Evolutionary conservation across 2,113 vertebrate genomes (phyloP).

Genomic region (Vulpes ferrilata): DNA sequence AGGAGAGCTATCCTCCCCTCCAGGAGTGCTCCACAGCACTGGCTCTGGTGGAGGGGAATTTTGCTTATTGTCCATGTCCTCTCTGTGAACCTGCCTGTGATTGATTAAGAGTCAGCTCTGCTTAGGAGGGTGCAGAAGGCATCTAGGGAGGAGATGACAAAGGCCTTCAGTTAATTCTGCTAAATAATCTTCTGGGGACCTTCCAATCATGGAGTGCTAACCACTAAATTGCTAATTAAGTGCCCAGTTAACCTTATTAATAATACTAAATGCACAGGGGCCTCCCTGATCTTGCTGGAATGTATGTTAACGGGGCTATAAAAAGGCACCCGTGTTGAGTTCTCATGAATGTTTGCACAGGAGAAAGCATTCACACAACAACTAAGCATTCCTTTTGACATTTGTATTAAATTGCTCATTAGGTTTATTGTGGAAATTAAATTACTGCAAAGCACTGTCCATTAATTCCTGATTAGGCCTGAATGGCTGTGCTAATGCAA

Average conservation of each 20-base stretch:
- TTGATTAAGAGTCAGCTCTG: conserved; percentile 60
- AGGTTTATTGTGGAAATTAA: conserved; percentile 84
- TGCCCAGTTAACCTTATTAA: conserved; percentile 84
- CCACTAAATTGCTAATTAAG: conserved; percentile 83
- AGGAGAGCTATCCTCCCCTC: background rate
- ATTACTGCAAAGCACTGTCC: conserved; percentile 76
- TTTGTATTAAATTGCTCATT: conserved; percentile 85
- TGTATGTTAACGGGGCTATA: conserved; percentile 42
- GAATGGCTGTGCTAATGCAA: conserved; percentile 56
- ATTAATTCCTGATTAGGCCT: conserved; percentile 82
- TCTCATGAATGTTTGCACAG: conserved; percentile 62
- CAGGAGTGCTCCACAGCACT: background rate
- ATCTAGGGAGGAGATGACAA: conserved; percentile 52
- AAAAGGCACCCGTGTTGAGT: conserved; percentile 35
- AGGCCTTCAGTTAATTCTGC: conserved; percentile 79
- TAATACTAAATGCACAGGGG: conserved; percentile 71
- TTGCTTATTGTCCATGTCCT: background rate
- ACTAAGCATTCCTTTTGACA: conserved; percentile 75
- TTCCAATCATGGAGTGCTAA: conserved; percentile 73
- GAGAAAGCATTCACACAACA: conserved; percentile 79
- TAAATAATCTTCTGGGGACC: conserved; percentile 74
- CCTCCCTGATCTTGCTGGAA: conserved; percentile 59
- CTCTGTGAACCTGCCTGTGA: conserved; percentile 46
- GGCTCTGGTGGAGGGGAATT: conserved; percentile 21
- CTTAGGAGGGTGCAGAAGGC: conserved; percentile 41